Conservation (phyloP, 1,140 invertebrate species). For the Ganaspis sp. region DNA sequence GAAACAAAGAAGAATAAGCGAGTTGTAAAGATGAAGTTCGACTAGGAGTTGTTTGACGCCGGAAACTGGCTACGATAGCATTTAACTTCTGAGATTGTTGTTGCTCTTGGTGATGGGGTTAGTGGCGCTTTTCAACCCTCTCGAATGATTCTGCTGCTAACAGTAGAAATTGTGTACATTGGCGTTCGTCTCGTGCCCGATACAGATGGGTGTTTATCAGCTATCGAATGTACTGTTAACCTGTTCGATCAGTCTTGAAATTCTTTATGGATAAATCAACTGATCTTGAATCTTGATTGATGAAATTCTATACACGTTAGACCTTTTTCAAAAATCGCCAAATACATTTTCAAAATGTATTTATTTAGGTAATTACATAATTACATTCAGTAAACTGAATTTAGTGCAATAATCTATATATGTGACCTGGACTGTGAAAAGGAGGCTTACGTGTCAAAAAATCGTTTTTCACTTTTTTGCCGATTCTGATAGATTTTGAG, state of each 20-base stretch:
- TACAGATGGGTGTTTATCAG: slow-evolving; percentile 54
- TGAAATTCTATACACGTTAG: too few relatives aligned
- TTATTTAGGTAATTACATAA: too few relatives aligned
- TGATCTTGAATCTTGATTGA: neutral
- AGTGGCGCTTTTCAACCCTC: slow-evolving; percentile 39
- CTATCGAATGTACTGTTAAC: slow-evolving; percentile 48
- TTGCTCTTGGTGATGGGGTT: slow-evolving; percentile 36
- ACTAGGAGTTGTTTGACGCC: slow-evolving; percentile 62
- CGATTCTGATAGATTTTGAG: too few relatives aligned
- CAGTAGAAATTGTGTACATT: slow-evolving; percentile 28
- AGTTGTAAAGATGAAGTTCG: slow-evolving; percentile 40
- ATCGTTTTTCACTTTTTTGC: too few relatives aligned
- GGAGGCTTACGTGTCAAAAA: too few relatives aligned
- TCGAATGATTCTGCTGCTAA: neutral
- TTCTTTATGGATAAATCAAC: neutral
- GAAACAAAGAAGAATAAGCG: slow-evolving; percentile 44
- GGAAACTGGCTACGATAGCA: slow-evolving; percentile 64
- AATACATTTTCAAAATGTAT: too few relatives aligned
- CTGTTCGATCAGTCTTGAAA: slow-evolving; percentile 41
- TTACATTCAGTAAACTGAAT: too few relatives aligned
- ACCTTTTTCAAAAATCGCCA: too few relatives aligned
- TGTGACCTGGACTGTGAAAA: too few relatives aligned
- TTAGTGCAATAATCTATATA: too few relatives aligned
- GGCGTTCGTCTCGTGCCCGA: slow-evolving; percentile 34
- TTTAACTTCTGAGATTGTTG: slow-evolving; percentile 60